Evolutionary conservation across 2,113 vertebrate genomes (phyloP), one percentile per base, ranked within the genome.

Genomic region (Donacobius atricapilla): DNA sequence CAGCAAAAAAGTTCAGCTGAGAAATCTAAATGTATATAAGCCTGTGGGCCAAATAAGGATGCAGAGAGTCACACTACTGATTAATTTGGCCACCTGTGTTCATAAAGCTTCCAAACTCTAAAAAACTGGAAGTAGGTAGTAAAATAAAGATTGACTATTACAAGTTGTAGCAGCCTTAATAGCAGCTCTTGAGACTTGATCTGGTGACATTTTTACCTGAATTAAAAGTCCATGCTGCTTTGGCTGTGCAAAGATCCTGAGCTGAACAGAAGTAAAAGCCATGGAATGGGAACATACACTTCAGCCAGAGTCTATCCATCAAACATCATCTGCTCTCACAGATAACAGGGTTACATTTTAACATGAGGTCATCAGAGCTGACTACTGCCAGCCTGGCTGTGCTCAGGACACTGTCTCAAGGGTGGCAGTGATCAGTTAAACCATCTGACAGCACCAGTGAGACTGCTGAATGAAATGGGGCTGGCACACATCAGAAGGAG

Each of bases 31-130:
- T 30, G 22, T 47, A 35, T 44, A n/a, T 22, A 37, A 71, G 11
- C 56, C 16, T 64, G 15, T 60, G 51, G 83, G 69, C 44, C 83
- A 93, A 82, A 87, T 4, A 82, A 58, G 30, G 42, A 82, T 84
- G 53, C n/a, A 57, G 77, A 40, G 65, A 91, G 31, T 89, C 84
- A 64, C 14, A 69, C 37, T 30, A 42, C 40, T 50, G 78, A 91
- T 72, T 4, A 57, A 65, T 89, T 91, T 91, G 77, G 20, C 87
- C 73, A 87, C 68, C 40, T 87, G 61, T 56, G 40, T 92, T 92
- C 48, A 51, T 75, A 71, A 89, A 91, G 33, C 48, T 81, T 86
- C 69, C 60, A 94, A 90, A 75, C 6, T 11, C 56, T 56, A 48
- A 77, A 17, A 71, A 77, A 58, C n/a, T 9, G 50, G 19, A 84